Evolutionary conservation across 1,140 invertebrate genomes (phyloP).

Genomic region (Lanistes nyassanus): DNA sequence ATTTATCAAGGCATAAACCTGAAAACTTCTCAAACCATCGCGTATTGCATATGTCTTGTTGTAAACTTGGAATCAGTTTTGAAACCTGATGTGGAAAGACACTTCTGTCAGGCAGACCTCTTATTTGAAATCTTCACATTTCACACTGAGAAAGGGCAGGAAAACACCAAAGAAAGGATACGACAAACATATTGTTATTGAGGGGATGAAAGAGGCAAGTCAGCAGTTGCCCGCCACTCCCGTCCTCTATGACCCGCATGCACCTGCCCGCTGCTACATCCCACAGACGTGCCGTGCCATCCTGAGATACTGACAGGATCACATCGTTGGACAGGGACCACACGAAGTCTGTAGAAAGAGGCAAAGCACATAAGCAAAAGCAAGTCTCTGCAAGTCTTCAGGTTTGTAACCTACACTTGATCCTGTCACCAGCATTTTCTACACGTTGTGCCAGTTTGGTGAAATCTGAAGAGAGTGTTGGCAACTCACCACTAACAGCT

Average conservation of each 20-base stretch:
- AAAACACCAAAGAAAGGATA: conserved; percentile 66
- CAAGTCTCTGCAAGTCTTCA: not conserved
- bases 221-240: conserved; percentile 71
- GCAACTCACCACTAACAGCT: conserved; percentile 76
- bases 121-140: too few relatives aligned
- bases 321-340: conserved; percentile 90
- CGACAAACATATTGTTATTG: conserved; percentile 89
- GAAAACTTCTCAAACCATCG: too few relatives aligned
- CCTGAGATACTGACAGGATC: conserved; percentile 81
- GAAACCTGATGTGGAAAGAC: too few relatives aligned
- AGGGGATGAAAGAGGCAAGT: conserved; percentile 85
- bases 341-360: conserved; percentile 73
- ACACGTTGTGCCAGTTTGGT: too few relatives aligned
- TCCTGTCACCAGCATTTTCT: not conserved
- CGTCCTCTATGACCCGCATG: conserved; percentile 67
- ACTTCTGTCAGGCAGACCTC: too few relatives aligned
- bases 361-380: not conserved
- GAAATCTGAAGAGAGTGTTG: conserved; percentile 1
- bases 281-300: conserved; percentile 83
- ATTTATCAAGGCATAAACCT: too few relatives aligned
- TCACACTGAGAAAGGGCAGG: too few relatives aligned
- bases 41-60: too few relatives aligned
- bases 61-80: too few relatives aligned
- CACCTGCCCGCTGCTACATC: conserved; percentile 73
- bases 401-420: not conserved